Evolutionary conservation across 2,113 vertebrate genomes (phyloP).

Genomic region (Halcyon malimbica): DNA sequence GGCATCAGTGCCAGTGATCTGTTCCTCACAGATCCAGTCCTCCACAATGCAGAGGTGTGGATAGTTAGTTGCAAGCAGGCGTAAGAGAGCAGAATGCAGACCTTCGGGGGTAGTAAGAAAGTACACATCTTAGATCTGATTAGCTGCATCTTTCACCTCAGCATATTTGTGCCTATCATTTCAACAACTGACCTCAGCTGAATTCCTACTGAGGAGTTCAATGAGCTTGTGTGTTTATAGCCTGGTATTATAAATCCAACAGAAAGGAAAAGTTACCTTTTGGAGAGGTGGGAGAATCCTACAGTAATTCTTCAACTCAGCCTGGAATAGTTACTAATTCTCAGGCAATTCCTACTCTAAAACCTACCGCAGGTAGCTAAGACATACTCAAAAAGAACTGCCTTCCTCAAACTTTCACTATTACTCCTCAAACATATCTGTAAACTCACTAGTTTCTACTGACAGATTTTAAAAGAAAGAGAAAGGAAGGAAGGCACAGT

Average conservation of each 20-base stretch:
- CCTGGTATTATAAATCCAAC: background rate
- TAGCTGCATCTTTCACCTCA: background rate
- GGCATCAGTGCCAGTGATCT: constrained; percentile 93
- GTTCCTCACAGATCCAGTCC: constrained; percentile 97
- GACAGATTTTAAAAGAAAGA: background rate
- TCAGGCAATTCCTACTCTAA: background rate
- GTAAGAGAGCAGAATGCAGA: constrained; percentile 92
- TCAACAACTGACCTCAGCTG: background rate
- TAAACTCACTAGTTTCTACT: background rate
- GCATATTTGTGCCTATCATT: background rate
- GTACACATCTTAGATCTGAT: background rate
- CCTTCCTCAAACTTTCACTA: background rate
- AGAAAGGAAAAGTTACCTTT: background rate
- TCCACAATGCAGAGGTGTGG: constrained; percentile 98
- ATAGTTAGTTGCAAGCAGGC: constrained; percentile 95
- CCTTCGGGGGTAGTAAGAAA: constrained; percentile 71
- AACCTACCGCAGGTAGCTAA: background rate
- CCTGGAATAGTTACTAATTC: background rate
- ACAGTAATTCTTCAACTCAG: background rate
- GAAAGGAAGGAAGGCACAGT: background rate
- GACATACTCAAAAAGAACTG: background rate
- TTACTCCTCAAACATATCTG: background rate
- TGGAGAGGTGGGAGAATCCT: background rate
- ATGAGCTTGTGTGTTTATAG: fast-evolving
- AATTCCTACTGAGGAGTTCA: background rate